phyloP scores from a whole-genome alignment of 2,888 invertebrate species.

The Dolichomitus sp. region DNA sequence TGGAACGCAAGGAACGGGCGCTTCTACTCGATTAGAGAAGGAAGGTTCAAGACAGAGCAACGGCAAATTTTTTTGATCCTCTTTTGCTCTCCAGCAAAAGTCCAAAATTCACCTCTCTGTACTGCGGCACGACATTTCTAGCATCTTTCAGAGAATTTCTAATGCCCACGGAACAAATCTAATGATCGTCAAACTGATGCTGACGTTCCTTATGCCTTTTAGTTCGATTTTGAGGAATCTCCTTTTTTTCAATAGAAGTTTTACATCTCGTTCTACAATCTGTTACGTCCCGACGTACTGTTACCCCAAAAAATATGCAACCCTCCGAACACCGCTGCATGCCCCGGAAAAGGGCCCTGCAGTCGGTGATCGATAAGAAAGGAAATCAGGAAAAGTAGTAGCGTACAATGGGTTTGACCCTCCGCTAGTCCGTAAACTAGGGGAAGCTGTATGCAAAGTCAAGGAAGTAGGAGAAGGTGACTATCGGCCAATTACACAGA shows the following conservation, averaged over 20 bases:
- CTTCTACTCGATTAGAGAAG: not conserved
- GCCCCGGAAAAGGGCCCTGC: too few relatives aligned
- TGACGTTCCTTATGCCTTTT: not conserved
- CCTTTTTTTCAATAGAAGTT: not conserved
- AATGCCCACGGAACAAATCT: slow-evolving; percentile 37
- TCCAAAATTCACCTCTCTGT: slow-evolving; percentile 4
- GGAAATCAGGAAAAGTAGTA: too few relatives aligned
- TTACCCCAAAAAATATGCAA: too few relatives aligned
- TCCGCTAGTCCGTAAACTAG: too few relatives aligned
- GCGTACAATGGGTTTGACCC: too few relatives aligned
- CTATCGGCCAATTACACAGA: not conserved
- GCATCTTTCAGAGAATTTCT: slow-evolving; percentile 36
- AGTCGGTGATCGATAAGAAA: too few relatives aligned
- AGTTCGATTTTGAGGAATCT: not conserved
- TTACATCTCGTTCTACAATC: not conserved
- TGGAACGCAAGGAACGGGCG: not conserved
- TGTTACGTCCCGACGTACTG: too few relatives aligned
- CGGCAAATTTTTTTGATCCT: slow-evolving; percentile 8
- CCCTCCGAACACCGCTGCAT: too few relatives aligned
- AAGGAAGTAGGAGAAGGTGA: too few relatives aligned
- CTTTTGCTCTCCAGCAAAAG: slow-evolving; percentile 8
- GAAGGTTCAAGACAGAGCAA: not conserved
- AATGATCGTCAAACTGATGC: slow-evolving; percentile 50
- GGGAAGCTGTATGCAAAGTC: too few relatives aligned
- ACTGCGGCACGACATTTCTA: slow-evolving; percentile 15